Percentiles rank a stretch among this genome's conserved stretches.
Evolutionary conservation across 2,888 invertebrate species (phyloP).

Genomic region (Diarsia brunnea): DNA sequence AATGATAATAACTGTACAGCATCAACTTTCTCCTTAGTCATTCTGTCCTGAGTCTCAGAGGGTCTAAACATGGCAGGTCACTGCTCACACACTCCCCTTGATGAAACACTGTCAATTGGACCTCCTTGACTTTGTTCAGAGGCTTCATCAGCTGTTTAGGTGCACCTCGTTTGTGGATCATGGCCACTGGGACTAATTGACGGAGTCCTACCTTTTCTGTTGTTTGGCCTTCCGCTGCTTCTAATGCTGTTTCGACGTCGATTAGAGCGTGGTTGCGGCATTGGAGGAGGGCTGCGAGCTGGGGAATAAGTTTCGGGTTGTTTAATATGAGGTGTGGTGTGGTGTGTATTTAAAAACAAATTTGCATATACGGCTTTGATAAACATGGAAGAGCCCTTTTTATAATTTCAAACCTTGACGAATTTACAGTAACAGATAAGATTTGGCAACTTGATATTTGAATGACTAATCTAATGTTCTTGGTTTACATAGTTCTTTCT

Average conservation of each 20-base stretch:
- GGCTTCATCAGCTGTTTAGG: slow-evolving; percentile 63
- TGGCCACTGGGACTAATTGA: slow-evolving; percentile 79
- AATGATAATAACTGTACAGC: slow-evolving; percentile 82
- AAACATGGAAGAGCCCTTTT: no score
- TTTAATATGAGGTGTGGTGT: background rate
- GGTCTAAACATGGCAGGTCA: slow-evolving; percentile 84
- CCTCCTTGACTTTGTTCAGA: slow-evolving; percentile 80
- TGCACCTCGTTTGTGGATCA: slow-evolving; percentile 60
- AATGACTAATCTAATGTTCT: no score
- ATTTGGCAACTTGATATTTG: no score
- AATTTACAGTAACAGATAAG: no score
- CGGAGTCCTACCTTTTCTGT: slow-evolving; percentile 75
- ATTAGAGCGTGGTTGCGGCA: slow-evolving; percentile 86
- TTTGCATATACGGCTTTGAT: background rate
- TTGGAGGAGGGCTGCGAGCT: slow-evolving; percentile 85
- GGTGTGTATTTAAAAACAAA: background rate
- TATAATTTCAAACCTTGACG: no score
- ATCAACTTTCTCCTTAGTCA: slow-evolving; percentile 82
- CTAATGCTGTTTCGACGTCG: slow-evolving; percentile 89
- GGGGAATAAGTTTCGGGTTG: slow-evolving; percentile 21
- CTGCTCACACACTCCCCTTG: slow-evolving; percentile 80
- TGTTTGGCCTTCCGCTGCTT: slow-evolving; percentile 86
- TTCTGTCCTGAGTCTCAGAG: slow-evolving; percentile 84
- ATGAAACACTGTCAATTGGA: slow-evolving; percentile 85
- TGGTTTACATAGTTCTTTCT: no score